Evolutionary conservation across 1,140 invertebrate species (phyloP).

Genomic region (Drosophila tani): DNA sequence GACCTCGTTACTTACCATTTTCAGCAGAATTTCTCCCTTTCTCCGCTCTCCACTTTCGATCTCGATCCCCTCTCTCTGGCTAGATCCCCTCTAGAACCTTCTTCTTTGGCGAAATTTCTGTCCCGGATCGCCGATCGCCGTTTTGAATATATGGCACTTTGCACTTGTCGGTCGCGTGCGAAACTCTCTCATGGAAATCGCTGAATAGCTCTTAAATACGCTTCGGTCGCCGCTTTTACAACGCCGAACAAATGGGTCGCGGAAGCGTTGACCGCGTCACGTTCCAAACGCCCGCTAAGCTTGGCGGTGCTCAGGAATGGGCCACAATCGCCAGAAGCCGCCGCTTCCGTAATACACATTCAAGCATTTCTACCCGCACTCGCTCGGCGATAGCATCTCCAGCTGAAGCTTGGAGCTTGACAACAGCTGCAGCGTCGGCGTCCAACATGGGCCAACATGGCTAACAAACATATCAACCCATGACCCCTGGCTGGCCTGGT

Average conservation of each 20-base stretch:
- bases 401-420: neutral
- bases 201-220: slow-evolving; percentile 83
- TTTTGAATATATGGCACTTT: slow-evolving; percentile 10
- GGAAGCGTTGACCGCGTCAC: slow-evolving; percentile 74
- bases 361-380: slow-evolving; percentile 49
- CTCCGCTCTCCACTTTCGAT: neutral
- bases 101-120: slow-evolving; percentile 17
- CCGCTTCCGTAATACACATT: slow-evolving; percentile 51
- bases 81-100: slow-evolving; percentile 1
- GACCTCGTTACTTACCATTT: slow-evolving; percentile 60
- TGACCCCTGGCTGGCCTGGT: slow-evolving; percentile 33
- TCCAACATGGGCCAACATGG: slow-evolving; percentile 18
- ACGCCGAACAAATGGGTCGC: slow-evolving; percentile 75
- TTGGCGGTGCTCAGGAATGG: slow-evolving; percentile 12
- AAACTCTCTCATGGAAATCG: slow-evolving; percentile 72
- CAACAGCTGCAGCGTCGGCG: slow-evolving; percentile 1
- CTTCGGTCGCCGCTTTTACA: neutral
- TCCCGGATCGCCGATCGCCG: slow-evolving; percentile 33
- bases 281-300: slow-evolving; percentile 63
- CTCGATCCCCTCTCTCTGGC: slow-evolving; percentile 9
- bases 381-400: slow-evolving; percentile 24
- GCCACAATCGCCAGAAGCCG: slow-evolving; percentile 27
- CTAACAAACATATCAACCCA: slow-evolving; percentile 19
- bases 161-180: slow-evolving; percentile 64
- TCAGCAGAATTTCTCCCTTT: slow-evolving; percentile 59